These are phyloP conservation scores for Temnothorax rugatulus DNA, from an alignment of 2,888 invertebrate species.

Conservation along the genomic window DNA sequence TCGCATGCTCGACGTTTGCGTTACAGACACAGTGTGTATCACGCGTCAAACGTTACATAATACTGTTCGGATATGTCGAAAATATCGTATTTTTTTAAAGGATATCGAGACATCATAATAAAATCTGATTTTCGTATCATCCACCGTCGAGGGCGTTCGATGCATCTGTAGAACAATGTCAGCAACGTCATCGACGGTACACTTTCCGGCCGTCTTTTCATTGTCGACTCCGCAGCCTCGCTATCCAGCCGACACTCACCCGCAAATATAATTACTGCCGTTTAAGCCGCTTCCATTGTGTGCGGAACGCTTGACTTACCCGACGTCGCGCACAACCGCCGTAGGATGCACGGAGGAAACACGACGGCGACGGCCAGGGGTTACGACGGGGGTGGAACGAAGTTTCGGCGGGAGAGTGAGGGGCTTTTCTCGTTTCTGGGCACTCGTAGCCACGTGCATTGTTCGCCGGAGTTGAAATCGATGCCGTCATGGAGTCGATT, in stretches of 20 bases:
- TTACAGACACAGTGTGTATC: slow-evolving; percentile 21
- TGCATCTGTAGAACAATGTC: slow-evolving; percentile 26
- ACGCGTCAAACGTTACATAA: neutral
- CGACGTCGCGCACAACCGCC: slow-evolving; percentile 78
- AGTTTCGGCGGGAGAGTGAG: slow-evolving; percentile 50
- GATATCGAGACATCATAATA: neutral
- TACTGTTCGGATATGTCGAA: neutral
- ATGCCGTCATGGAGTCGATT: slow-evolving; percentile 78
- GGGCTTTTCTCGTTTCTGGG: slow-evolving; percentile 63
- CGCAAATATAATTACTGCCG: slow-evolving; percentile 86
- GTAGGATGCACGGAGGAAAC: slow-evolving; percentile 69
- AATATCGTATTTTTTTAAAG: neutral
- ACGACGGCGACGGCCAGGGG: slow-evolving; percentile 57
- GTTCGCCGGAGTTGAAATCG: slow-evolving; percentile 82
- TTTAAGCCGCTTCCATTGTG: slow-evolving; percentile 85
- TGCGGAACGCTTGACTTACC: slow-evolving; percentile 84
- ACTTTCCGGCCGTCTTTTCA: slow-evolving; percentile 53
- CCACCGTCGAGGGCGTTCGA: neutral
- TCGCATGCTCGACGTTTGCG: slow-evolving; percentile 45
- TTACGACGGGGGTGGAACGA: slow-evolving; percentile 49
- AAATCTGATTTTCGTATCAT: neutral
- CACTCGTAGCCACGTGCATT: slow-evolving; percentile 77
- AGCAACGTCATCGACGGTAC: slow-evolving; percentile 10
- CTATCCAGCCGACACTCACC: slow-evolving; percentile 78
- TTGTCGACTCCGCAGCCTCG: slow-evolving; percentile 58